A percentile compares a stretch with the other conserved stretches of the same genome.
Conservation (phyloP, 2,797 vertebrate genomes). For the Gallinago solitaria region DNA sequence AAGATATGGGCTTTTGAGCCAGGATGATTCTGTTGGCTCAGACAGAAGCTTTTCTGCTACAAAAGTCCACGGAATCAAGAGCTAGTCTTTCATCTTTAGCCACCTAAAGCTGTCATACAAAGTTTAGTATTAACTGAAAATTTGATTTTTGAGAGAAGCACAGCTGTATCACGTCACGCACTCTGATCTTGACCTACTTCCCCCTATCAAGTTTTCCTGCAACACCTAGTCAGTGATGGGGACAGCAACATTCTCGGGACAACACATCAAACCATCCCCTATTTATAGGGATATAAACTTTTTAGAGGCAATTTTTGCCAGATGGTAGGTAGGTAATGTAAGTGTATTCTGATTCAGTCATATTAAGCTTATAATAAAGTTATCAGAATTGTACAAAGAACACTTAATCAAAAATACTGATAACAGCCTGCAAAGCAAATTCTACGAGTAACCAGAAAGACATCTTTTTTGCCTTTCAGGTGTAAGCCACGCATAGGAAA, state of each 20-base stretch:
- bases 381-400: background rate
- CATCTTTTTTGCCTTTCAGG: background rate
- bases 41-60: background rate
- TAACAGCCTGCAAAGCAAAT: background rate
- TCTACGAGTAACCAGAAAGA: background rate
- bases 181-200: too few relatives aligned
- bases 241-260: background rate
- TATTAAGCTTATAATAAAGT: background rate
- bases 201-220: background rate
- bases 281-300: rapidly evolving
- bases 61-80: background rate
- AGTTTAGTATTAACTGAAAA: background rate
- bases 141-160: background rate
- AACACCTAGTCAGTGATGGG: rapidly evolving
- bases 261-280: background rate
- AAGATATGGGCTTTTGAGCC: background rate
- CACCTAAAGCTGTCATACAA: background rate
- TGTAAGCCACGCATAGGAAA: background rate
- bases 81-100: background rate
- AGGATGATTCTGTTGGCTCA: background rate
- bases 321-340: background rate
- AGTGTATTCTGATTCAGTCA: background rate
- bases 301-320: background rate
- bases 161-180: background rate
- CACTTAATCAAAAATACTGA: rapidly evolving